Percentiles rank a stretch among this genome's conserved stretches.
Conservation (phyloP, 2,797 vertebrate species). For the Parauchenoglanis ngamensis region DNA sequence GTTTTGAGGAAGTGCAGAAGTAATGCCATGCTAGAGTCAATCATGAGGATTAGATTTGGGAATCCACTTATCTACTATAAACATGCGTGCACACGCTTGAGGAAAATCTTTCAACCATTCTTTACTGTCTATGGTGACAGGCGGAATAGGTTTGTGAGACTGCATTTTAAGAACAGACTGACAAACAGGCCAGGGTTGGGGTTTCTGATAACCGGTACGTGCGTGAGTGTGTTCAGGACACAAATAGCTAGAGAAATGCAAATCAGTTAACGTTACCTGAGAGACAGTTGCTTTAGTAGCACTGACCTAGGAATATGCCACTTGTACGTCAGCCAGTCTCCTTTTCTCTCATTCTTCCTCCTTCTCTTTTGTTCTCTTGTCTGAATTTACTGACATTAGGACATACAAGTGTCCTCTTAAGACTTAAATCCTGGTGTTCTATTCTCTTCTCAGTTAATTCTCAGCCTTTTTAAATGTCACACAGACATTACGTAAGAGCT, state of each 20-base stretch:
- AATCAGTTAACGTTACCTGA: conserved; percentile 37
- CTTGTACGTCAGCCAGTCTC: conserved; percentile 1
- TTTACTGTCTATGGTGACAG: background rate
- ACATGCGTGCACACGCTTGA: conserved; percentile 15
- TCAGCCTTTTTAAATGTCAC: conserved; percentile 7
- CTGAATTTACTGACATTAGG: background rate
- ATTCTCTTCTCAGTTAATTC: conserved; percentile 10
- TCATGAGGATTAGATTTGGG: conserved; percentile 47
- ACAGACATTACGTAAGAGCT: conserved; percentile 3
- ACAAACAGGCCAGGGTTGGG: conserved; percentile 30
- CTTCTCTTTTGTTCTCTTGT: conserved; percentile 9
- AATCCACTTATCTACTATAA: conserved; percentile 50
- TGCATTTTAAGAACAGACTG: conserved; percentile 5
- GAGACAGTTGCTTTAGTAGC: conserved; percentile 41
- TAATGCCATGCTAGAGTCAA: conserved; percentile 41
- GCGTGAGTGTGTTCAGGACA: conserved; percentile 28
- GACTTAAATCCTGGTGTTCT: background rate
- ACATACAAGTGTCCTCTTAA: background rate
- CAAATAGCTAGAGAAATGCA: conserved; percentile 28
- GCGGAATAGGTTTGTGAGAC: conserved; percentile 38
- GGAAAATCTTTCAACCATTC: conserved; percentile 1
- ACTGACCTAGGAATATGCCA: conserved; percentile 15
- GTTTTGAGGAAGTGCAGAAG: conserved; percentile 9
- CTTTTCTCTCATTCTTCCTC: background rate
- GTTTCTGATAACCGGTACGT: background rate